Base-by-base conservation (phyloP, 2,888 invertebrate species). In the Drosophila kanekoi region DNA sequence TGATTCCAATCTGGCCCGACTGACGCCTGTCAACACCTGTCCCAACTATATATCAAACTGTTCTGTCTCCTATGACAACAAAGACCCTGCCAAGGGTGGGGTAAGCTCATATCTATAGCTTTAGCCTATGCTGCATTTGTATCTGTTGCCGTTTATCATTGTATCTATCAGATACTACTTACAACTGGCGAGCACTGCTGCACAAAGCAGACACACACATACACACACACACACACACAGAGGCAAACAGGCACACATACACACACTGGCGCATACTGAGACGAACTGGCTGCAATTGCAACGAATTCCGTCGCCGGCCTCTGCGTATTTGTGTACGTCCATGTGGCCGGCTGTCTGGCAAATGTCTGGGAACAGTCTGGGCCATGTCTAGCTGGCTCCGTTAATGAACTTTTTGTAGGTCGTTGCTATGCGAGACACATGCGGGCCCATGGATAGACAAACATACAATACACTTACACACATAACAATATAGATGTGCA, bases 371-470 rank as follows among this genome's bases (percentile, higher is more conserved):
- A 87, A 89, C 89, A 91, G 92, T 92, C 92, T 92, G 92, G 92
- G 91, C 92, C 92, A 92, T 90, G 91, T 92, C 92, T 92, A 91
- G 90, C 91, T 91, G 91, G 91, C 88, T 89, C 91, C 91, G 91
- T 91, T 92, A 92, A 92, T 92, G 92, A 92, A 92, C 92, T 92
- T 92, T 92, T 92, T 92, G 92, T 92, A 92, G 92, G 92, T 92
- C 92, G 92, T 90, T 91, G 90, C 89, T 90, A 90, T 90, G 90
- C 86, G 80, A 70, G 81, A 69, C 69, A 57, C 51, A 65, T 72
- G 70, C 69, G 44, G 28, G 56, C 60, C 61, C 62, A 59, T 62
- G 64, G 65, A 52, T 59, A 67, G 81, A 52, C 74, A 81, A 60
- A 41, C 53, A 40, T 40, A 43, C 67, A 20, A 38, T 18, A 40